Base-by-base conservation (phyloP, 2,113 vertebrate genomes). In the Cyphomyrus plagiostoma region DNA sequence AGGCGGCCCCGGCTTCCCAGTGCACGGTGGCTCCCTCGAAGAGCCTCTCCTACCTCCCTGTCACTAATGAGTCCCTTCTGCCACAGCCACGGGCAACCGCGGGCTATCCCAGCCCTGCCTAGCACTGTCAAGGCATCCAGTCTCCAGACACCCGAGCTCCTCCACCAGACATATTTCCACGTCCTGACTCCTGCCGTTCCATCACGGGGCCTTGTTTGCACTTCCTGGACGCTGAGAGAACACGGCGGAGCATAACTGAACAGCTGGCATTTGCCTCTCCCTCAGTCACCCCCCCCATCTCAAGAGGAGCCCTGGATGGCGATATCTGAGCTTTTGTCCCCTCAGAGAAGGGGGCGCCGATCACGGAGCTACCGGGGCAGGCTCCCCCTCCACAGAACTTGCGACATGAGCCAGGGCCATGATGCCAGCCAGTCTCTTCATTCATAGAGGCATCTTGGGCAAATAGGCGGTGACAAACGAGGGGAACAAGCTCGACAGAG, bases 51-150 rank as follows among this genome's bases (percentile, higher is more conserved):
- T 83, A 89, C 92, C 88, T 90, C 53, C 23, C 49, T 70, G 83
- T 45, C 90, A 89, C 86, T 92, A 92, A 92, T 89, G 90, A 92
- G 90, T 91, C 89, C 88, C 89, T 74, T 46, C 90, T 74, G 74
- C 74, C 48, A 26, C 70, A 10, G 42, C 39, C n/a, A 66, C 88
- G 87, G 46, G 26, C 80, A 88, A 80, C 66, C 70, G 19, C 77
- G 35, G 49, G 23, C 46, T 53, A 48, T 35, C 70, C 3, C 4
- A 50, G 45, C 46, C 74, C 88, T 70, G 30, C 74, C 21, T 77
- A 45, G 45, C 70, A 13, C 30, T 56, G 49, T 35, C 46, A 45
- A n/a, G 35, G 26, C 26, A 39, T 58, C 42, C 83, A n/a, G 23
- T 17, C 83, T 30, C 13, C 87, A 50, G 88, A 89, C 19, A 46